phyloP scores from a whole-genome alignment of 2,888 invertebrate species.

The Drosophila neotestacea region DNA sequence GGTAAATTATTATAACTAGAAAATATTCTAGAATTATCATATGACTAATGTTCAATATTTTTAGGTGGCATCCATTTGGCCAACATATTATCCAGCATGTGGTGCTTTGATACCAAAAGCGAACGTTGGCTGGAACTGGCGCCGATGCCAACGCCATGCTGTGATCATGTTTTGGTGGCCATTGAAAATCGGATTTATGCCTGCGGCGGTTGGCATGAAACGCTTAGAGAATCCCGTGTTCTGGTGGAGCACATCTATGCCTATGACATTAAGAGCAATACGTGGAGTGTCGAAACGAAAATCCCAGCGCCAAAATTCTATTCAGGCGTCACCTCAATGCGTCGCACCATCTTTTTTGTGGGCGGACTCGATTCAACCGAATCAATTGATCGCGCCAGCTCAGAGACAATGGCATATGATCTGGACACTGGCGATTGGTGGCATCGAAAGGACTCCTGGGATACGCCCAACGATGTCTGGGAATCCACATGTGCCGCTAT shows the following conservation, averaged over 20 bases:
- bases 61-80: slow-evolving; percentile 84
- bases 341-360: slow-evolving; percentile 88
- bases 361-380: slow-evolving; percentile 89
- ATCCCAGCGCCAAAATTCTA: slow-evolving; percentile 90
- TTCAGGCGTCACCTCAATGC: slow-evolving; percentile 88
- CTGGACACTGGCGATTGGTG: slow-evolving; percentile 88
- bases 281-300: slow-evolving; percentile 88
- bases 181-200: slow-evolving; percentile 87
- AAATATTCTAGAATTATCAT: neutral
- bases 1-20: slow-evolving; percentile 60
- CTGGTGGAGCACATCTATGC: slow-evolving; percentile 88
- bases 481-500: slow-evolving; percentile 89
- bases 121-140: slow-evolving; percentile 87
- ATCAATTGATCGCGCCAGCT: slow-evolving; percentile 89
- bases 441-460: slow-evolving; percentile 87
- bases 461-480: slow-evolving; percentile 90
- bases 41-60: neutral
- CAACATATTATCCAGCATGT: slow-evolving; percentile 86
- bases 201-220: slow-evolving; percentile 89
- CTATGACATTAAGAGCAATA: slow-evolving; percentile 87
- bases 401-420: slow-evolving; percentile 89
- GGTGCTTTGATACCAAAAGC: slow-evolving; percentile 86
- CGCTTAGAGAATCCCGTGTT: slow-evolving; percentile 86
- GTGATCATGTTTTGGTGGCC: slow-evolving; percentile 88
- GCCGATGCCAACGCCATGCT: slow-evolving; percentile 87